Percentiles rank a stretch among this genome's conserved stretches.
phyloP scores from a whole-genome alignment of 1,140 invertebrate species.

The Drosophila pseudoananassae region DNA sequence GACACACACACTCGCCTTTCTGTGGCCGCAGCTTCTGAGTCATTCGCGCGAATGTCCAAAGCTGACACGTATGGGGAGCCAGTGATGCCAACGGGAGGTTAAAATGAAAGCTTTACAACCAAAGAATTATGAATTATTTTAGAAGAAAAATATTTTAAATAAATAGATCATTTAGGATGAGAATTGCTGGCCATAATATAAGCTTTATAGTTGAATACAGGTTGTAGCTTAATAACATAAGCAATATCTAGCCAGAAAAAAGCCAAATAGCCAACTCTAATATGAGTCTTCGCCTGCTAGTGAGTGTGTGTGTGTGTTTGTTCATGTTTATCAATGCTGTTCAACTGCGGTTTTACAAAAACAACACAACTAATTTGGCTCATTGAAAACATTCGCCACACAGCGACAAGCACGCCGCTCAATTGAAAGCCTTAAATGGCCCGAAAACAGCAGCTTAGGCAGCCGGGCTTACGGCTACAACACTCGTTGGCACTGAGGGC shows the following conservation, averaged over 20 bases:
- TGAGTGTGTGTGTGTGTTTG: conserved; percentile 12
- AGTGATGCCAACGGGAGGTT: neutral
- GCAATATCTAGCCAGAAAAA: neutral
- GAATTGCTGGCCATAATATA: too few relatives aligned
- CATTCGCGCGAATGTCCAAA: conserved; percentile 25
- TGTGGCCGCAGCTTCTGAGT: conserved; percentile 24
- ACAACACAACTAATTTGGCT: conserved; percentile 31
- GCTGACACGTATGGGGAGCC: conserved; percentile 37
- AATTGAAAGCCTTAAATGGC: conserved; percentile 53
- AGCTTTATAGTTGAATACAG: too few relatives aligned
- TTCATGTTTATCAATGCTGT: conserved; percentile 53
- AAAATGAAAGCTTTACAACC: neutral
- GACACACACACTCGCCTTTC: conserved; percentile 11
- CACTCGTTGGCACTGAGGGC: conserved; percentile 1
- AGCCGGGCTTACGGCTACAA: neutral
- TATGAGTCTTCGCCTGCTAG: neutral
- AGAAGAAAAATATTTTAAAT: neutral
- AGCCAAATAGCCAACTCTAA: neutral
- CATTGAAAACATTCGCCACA: conserved; percentile 50
- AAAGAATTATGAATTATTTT: neutral
- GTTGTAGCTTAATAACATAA: too few relatives aligned
- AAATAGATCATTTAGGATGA: neutral
- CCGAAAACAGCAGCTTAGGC: conserved; percentile 24
- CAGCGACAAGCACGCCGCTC: conserved; percentile 11
- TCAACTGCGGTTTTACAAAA: conserved; percentile 54